These are phyloP conservation scores for Pantherophis vulpinus DNA, from an alignment of 2,797 vertebrate genomes.

Conservation along the genomic window DNA sequence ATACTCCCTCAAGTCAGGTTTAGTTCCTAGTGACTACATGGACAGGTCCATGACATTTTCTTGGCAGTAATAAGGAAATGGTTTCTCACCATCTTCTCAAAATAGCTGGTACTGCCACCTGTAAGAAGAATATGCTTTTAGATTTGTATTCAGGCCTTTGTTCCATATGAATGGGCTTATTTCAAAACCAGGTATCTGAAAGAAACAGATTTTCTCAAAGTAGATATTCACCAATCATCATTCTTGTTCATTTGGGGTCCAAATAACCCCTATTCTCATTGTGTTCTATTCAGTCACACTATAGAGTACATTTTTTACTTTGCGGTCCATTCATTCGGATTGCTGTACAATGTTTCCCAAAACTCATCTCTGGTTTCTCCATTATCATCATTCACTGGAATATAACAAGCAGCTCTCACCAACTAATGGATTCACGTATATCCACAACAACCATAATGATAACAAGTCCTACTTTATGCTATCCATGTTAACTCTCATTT, in stretches of 20 bases:
- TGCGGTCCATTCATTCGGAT: not conserved
- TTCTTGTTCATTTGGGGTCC: not conserved
- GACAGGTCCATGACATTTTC: not conserved
- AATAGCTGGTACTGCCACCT: not conserved
- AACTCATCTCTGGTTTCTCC: not conserved
- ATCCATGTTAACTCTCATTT: not conserved
- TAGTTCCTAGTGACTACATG: not conserved
- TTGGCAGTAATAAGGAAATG: not conserved
- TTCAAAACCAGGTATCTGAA: not conserved
- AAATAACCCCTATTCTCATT: not conserved
- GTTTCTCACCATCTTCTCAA: not conserved
- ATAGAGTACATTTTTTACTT: not conserved
- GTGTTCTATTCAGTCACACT: not conserved
- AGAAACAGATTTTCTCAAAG: not conserved
- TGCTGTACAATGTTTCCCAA: not conserved
- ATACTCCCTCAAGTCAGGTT: not conserved
- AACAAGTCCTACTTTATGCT: not conserved
- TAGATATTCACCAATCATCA: not conserved
- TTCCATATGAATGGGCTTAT: not conserved
- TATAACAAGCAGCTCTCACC: not conserved
- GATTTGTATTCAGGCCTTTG: not conserved
- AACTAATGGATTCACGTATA: not conserved
- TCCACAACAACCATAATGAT: not conserved
- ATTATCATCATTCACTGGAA: not conserved
- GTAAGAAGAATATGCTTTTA: not conserved